A percentile compares a stretch with the other conserved stretches of the same genome.
Conservation (phyloP, 2,113 vertebrate genomes). For the Dicaeum eximium region DNA sequence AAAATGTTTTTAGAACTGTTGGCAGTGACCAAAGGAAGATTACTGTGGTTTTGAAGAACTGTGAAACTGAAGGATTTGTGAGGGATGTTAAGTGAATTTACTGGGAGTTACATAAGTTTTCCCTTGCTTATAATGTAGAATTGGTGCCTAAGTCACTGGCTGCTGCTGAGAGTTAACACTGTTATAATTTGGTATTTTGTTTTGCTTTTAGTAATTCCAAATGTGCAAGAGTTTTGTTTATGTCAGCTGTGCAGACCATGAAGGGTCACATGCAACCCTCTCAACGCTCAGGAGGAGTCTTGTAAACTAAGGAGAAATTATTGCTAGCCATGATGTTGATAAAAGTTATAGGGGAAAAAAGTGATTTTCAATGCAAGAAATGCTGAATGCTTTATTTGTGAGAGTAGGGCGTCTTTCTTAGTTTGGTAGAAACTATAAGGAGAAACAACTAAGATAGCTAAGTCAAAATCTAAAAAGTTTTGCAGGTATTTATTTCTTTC, state of each 20-base stretch:
- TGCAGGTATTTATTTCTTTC: neutral
- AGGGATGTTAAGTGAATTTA: neutral
- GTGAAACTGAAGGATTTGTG: neutral
- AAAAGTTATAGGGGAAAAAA: neutral
- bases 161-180: neutral
- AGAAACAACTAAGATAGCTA: neutral
- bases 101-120: neutral
- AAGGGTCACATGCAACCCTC: neutral
- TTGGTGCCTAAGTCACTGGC: neutral
- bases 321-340: neutral
- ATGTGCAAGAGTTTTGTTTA: neutral
- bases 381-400: neutral
- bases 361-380: neutral
- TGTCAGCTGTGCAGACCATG: neutral
- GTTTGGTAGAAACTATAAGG: neutral
- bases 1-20: neutral
- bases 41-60: neutral
- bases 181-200: neutral
- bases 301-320: neutral
- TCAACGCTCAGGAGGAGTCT: neutral
- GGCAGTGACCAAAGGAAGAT: neutral
- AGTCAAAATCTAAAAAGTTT: neutral
- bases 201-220: neutral
- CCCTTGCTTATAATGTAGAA: neutral
- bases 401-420: neutral